Conservation (phyloP, 2,797 vertebrate species). For the Calcarius lapponicus region DNA sequence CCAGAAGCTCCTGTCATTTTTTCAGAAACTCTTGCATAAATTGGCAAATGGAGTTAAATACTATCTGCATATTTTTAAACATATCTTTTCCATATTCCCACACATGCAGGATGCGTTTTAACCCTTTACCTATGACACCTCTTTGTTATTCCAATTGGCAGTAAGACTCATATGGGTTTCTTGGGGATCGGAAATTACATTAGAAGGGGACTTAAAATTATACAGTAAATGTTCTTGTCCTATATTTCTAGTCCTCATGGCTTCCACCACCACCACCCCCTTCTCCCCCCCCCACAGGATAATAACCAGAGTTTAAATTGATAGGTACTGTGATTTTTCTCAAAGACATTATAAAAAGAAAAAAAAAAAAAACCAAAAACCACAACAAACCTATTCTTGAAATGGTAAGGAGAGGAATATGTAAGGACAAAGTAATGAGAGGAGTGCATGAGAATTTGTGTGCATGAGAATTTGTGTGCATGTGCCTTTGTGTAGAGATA, state of each 20-base stretch:
- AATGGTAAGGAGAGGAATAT: background rate
- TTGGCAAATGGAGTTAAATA: background rate
- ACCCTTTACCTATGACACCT: background rate
- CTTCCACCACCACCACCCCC: background rate
- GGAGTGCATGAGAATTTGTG: background rate
- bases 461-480: background rate
- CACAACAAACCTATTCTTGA: background rate
- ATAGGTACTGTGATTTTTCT: constrained; percentile 2
- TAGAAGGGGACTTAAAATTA: background rate
- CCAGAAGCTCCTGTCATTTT: background rate
- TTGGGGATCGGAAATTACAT: background rate
- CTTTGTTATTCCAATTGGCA: background rate
- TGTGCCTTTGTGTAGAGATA: background rate
- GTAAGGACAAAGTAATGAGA: background rate
- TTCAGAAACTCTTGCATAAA: background rate
- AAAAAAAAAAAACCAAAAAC: background rate
- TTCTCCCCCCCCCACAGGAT: accelerated
- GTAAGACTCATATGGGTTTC: background rate
- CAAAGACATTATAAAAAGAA: background rate
- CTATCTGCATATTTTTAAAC: background rate
- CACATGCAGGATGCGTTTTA: background rate
- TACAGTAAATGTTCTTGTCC: background rate
- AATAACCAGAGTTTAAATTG: background rate
- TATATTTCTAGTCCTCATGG: background rate
- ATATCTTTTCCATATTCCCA: background rate